Percentiles rank a stretch among this genome's conserved stretches.
phyloP scores from a whole-genome alignment of 2,797 vertebrate species.

The Pseudopleuronectes americanus region DNA sequence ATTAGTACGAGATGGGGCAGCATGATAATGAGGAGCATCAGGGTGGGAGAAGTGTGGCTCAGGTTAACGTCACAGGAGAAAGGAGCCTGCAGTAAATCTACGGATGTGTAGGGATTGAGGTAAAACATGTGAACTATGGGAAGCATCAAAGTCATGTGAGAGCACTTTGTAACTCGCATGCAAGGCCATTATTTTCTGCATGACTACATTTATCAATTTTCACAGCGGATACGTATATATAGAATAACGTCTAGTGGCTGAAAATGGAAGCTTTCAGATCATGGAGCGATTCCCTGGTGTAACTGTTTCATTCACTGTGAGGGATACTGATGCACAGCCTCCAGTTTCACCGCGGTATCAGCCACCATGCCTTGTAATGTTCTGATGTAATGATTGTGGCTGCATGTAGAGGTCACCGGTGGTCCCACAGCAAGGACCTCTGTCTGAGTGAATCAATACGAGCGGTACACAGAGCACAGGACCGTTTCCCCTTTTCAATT shows the following conservation, averaged over 20 bases:
- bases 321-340: conserved; percentile 45
- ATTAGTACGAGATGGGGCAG: not conserved
- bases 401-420: conserved; percentile 46
- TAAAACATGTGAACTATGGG: not conserved
- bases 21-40: not conserved
- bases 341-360: conserved; percentile 47
- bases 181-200: conserved; percentile 39
- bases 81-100: not conserved
- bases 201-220: conserved; percentile 31
- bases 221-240: conserved; percentile 10
- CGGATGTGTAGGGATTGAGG: not conserved
- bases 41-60: conserved; percentile 1
- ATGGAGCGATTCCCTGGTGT: conserved; percentile 31
- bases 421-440: conserved; percentile 47
- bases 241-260: conserved; percentile 15
- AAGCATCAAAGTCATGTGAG: not conserved
- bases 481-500: conserved; percentile 40
- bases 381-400: conserved; percentile 49
- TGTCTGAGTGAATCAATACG: conserved; percentile 59
- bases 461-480: conserved; percentile 21
- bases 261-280: conserved; percentile 41
- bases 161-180: conserved; percentile 29
- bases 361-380: conserved; percentile 57
- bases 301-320: conserved; percentile 25
- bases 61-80: not conserved